Percentiles rank a stretch among this genome's conserved stretches.
phyloP scores from a whole-genome alignment of 35 echinoderm and acorn worm genomes.

The Apostichopus parvimensis region DNA sequence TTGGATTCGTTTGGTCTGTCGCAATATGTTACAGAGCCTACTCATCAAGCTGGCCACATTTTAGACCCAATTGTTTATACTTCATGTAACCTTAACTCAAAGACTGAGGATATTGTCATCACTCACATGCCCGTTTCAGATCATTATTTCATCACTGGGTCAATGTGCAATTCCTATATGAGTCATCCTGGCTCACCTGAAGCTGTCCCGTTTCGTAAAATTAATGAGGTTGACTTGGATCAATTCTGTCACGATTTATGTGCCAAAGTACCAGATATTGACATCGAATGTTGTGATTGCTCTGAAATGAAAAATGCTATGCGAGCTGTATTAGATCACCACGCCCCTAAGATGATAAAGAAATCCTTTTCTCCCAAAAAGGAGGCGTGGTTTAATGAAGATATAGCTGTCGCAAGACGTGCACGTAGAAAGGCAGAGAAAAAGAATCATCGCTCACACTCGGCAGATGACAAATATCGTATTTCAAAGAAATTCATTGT shows the following conservation, averaged over 20 bases:
- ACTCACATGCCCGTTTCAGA: too few species aligned
- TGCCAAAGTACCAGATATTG: too few species aligned
- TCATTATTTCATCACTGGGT: too few species aligned
- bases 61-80: conserved; percentile 8
- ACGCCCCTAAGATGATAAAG: neutral
- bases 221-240: too few species aligned
- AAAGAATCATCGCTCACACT: neutral
- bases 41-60: conserved; percentile 32
- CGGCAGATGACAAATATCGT: neutral
- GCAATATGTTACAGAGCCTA: conserved; percentile 20
- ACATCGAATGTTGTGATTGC: neutral
- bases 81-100: neutral
- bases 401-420: conserved; percentile 15
- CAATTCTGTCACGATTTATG: too few species aligned
- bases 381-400: neutral
- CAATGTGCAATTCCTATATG: too few species aligned
- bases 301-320: neutral
- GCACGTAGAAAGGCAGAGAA: neutral
- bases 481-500: neutral
- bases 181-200: too few species aligned
- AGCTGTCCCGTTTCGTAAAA: too few species aligned
- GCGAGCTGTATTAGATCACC: neutral
- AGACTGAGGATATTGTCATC: too few species aligned
- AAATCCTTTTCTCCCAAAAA: neutral
- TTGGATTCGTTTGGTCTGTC: conserved; percentile 14